phyloP scores from a whole-genome alignment of 2,113 vertebrate genomes.

The Sclerurus mexicanus region DNA sequence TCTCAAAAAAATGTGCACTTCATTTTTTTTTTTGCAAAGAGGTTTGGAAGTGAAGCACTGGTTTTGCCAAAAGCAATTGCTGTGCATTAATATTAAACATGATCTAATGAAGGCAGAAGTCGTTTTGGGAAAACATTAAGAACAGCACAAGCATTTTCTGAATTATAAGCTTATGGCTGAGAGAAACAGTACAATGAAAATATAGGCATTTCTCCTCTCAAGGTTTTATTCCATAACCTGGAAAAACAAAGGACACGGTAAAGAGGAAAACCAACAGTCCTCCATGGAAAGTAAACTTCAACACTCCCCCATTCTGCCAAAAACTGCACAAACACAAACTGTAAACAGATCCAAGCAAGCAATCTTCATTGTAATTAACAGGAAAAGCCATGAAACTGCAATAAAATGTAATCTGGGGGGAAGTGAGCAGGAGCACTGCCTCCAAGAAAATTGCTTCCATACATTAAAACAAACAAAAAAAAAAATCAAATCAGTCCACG shows the following conservation, averaged over 20 bases:
- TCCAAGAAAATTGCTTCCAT: background rate
- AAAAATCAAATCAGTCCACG: background rate
- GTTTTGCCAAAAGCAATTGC: constrained; percentile 71
- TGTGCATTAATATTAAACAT: constrained; percentile 71
- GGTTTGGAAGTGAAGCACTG: constrained; percentile 29
- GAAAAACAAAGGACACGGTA: background rate
- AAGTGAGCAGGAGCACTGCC: background rate
- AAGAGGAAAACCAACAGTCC: background rate
- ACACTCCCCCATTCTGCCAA: background rate
- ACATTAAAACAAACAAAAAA: background rate
- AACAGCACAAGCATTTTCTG: constrained; percentile 49
- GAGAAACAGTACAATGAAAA: constrained; percentile 46
- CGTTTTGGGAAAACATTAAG: constrained; percentile 69
- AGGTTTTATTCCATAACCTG: background rate
- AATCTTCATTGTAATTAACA: background rate
- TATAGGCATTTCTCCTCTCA: background rate
- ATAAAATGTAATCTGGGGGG: background rate
- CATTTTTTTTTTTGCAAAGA: constrained; percentile 24
- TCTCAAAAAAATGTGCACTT: background rate
- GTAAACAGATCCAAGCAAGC: background rate
- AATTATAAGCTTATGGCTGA: constrained; percentile 53
- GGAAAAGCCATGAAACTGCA: background rate
- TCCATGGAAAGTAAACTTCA: background rate
- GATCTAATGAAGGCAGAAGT: constrained; percentile 66
- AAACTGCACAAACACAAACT: background rate